phyloP scores from a whole-genome alignment of 53 echinoderm and acorn worm genomes.

The Paracentrotus lividus region DNA sequence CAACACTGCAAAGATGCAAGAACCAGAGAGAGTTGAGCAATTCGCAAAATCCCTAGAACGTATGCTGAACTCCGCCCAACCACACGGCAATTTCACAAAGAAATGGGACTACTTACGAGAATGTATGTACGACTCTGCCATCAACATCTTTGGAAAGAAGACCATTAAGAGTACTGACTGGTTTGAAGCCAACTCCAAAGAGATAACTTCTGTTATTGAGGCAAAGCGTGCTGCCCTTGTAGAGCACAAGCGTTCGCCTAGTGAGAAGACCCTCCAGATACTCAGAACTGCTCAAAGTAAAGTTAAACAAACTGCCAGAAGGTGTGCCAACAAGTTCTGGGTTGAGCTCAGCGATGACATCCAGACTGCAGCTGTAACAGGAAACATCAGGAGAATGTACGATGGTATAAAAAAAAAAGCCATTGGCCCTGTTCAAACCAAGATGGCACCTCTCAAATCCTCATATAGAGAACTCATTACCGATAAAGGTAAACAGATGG shows the following conservation, averaged over 20 bases:
- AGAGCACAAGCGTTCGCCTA: neutral
- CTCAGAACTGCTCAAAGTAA: neutral
- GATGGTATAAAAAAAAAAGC: slow-evolving; percentile 69
- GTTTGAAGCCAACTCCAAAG: too few species aligned
- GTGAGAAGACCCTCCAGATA: neutral
- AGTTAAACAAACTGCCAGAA: neutral
- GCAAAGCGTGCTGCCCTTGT: neutral
- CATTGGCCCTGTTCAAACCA: slow-evolving; percentile 39
- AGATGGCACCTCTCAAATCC: slow-evolving; percentile 57
- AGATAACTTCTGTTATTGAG: neutral
- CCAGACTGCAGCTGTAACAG: slow-evolving; percentile 9
- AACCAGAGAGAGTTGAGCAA: too few species aligned
- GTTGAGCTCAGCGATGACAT: slow-evolving; percentile 33
- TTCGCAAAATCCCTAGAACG: too few species aligned
- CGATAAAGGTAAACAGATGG: too few species aligned
- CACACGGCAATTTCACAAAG: too few species aligned
- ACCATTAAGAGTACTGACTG: too few species aligned
- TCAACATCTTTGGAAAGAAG: too few species aligned
- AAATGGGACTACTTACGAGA: too few species aligned
- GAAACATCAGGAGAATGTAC: slow-evolving; percentile 56
- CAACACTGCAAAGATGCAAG: too few species aligned
- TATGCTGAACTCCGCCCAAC: too few species aligned
- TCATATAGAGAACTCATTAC: neutral
- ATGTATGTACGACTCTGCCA: too few species aligned
- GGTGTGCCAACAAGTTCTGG: slow-evolving; percentile 60